phyloP scores from a whole-genome alignment of 2,797 vertebrate genomes.

The Lutjanus campechanus region DNA sequence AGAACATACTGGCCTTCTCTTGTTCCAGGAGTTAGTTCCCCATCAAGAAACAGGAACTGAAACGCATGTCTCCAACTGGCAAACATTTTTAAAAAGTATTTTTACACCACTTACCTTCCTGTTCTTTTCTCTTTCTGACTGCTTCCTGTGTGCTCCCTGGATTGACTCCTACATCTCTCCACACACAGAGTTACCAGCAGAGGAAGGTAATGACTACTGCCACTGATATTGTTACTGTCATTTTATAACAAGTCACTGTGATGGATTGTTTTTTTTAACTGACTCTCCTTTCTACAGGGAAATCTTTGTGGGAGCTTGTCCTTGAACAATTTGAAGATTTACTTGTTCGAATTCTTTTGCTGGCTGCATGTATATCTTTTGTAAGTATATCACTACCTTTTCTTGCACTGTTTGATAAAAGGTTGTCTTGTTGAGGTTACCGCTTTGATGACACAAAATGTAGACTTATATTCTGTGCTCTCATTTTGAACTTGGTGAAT shows the following conservation, averaged over 20 bases:
- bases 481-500: not conserved
- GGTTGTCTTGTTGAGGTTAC: not conserved
- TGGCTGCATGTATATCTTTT: slow-evolving; percentile 99
- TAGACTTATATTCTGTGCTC: not conserved
- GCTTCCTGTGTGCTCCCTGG: slow-evolving; percentile 66
- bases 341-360: slow-evolving; percentile 96
- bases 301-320: slow-evolving; percentile 97
- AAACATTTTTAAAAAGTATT: not conserved
- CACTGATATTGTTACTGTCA: not conserved
- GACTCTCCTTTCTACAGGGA: slow-evolving; percentile 87
- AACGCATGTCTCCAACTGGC: not conserved
- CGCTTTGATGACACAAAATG: not conserved
- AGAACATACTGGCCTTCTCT: not conserved
- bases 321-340: slow-evolving; percentile 99
- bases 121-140: slow-evolving; percentile 24
- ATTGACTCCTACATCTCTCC: slow-evolving; percentile 47
- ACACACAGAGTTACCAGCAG: slow-evolving; percentile 94
- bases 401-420: not conserved
- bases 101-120: not conserved
- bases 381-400: slow-evolving; percentile 88
- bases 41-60: slow-evolving; percentile 25
- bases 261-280: slow-evolving; percentile 22
- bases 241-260: not conserved
- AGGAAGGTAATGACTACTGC: slow-evolving; percentile 90
- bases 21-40: slow-evolving; percentile 8